Conservation (phyloP, 1,140 invertebrate genomes). For the Oryzaephilus surinamensis region DNA sequence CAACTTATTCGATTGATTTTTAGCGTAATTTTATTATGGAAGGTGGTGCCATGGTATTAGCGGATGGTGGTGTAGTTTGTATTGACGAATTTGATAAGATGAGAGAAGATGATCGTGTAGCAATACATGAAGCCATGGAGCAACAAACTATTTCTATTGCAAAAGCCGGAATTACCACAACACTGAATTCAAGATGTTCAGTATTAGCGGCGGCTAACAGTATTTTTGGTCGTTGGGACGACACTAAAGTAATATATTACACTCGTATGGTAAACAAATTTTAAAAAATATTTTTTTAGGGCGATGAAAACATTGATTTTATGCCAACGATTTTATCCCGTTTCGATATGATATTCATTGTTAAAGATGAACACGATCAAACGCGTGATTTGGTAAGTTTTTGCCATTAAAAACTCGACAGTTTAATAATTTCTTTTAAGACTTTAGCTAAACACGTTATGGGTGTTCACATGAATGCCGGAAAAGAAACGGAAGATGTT, state of each 20-base stretch:
- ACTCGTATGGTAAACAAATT: background rate
- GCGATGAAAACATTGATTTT: constrained; percentile 98
- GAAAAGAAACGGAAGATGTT: constrained; percentile 52
- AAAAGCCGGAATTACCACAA: constrained; percentile 98
- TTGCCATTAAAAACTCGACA: background rate
- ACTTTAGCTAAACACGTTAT: constrained; percentile 95
- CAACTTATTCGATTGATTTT: constrained; percentile 13
- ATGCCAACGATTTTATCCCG: constrained; percentile 99
- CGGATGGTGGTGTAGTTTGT: constrained; percentile 97
- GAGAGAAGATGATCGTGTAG: constrained; percentile 97
- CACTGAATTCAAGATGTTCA: constrained; percentile 94
- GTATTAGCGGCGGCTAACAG: constrained; percentile 98
- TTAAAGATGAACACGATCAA: constrained; percentile 95
- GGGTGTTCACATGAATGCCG: constrained; percentile 87
- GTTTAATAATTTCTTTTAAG: constrained; percentile 31
- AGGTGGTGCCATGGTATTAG: constrained; percentile 98
- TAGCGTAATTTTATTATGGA: constrained; percentile 98
- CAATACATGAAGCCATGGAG: constrained; percentile 99
- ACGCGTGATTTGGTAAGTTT: constrained; percentile 68
- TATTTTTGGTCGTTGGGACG: constrained; percentile 97
- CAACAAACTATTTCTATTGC: constrained; percentile 99
- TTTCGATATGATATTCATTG: constrained; percentile 99
- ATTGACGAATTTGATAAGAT: constrained; percentile 99
- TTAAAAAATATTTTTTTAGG: constrained; percentile 38
- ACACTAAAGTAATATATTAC: constrained; percentile 56